A percentile compares a stretch with the other conserved stretches of the same genome.
These are phyloP conservation scores for Moxostoma hubbsi DNA, from an alignment of 2,797 vertebrate genomes.

Conservation along the genomic window DNA sequence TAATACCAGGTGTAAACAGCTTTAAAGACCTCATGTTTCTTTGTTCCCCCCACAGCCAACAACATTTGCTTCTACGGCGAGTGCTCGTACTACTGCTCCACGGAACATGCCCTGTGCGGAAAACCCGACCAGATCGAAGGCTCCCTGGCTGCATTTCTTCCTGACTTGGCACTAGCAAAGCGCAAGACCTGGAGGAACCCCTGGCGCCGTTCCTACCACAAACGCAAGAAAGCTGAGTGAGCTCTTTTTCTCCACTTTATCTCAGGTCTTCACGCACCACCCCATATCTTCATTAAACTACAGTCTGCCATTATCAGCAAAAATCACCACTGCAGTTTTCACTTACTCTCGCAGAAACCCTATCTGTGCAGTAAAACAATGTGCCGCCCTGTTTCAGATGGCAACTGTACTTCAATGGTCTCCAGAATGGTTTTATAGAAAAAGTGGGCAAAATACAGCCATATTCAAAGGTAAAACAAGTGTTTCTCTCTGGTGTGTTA, in stretches of 20 bases:
- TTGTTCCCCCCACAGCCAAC: constrained; percentile 80
- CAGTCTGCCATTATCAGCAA: constrained; percentile 57
- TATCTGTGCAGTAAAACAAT: constrained; percentile 47
- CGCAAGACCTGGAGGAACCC: constrained; percentile 98
- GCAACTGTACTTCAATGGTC: constrained; percentile 10
- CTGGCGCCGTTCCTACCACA: constrained; percentile 97
- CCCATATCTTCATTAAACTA: constrained; percentile 57
- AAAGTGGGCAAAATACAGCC: constrained; percentile 11
- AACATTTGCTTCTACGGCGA: constrained; percentile 98
- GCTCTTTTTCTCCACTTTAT: constrained; percentile 56
- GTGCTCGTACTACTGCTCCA: constrained; percentile 98
- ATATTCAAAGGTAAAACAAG: constrained; percentile 13
- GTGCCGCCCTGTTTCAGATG: constrained; percentile 28
- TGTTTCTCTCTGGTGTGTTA: constrained; percentile 4
- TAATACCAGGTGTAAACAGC: too few species aligned
- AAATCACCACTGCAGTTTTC: constrained; percentile 28
- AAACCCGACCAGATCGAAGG: constrained; percentile 96
- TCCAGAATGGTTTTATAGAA: constrained; percentile 11
- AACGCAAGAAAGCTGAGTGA: constrained; percentile 98
- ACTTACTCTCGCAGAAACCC: constrained; percentile 26
- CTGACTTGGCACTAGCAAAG: constrained; percentile 91
- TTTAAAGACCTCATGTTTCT: background rate
- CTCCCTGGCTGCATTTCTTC: constrained; percentile 94
- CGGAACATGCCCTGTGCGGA: constrained; percentile 94
- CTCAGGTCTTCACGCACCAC: constrained; percentile 55